Evolutionary conservation across 2,888 invertebrate species (phyloP).

Genomic region (Synergus laeviventris): DNA sequence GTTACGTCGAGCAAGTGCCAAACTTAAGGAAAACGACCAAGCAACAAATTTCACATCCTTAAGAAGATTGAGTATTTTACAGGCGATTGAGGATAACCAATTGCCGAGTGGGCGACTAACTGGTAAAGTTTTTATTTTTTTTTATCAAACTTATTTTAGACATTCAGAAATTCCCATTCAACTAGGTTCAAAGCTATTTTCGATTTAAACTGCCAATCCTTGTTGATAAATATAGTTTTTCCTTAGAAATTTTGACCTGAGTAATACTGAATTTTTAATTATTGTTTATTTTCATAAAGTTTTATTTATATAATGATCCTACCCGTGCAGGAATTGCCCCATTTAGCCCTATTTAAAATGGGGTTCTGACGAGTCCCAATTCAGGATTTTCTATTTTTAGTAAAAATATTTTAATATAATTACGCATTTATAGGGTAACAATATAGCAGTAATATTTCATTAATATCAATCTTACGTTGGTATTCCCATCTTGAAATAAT

Average conservation of each 20-base stretch:
- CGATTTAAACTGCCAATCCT: background rate
- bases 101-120: background rate
- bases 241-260: background rate
- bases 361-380: no score
- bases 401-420: no score
- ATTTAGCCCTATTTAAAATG: no score
- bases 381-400: no score
- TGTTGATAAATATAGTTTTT: background rate
- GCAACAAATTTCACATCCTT: slow-evolving; percentile 8
- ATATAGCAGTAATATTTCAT: no score
- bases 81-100: slow-evolving; percentile 53
- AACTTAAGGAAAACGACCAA: background rate
- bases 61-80: slow-evolving; percentile 48
- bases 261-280: background rate
- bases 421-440: no score
- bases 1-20: slow-evolving; percentile 16
- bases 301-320: no score
- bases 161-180: background rate
- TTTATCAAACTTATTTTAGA: background rate
- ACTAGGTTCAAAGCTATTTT: background rate
- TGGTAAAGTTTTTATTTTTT: background rate
- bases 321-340: no score
- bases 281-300: no score
- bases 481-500: no score
- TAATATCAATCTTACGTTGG: no score